Evolutionary conservation across 2,113 vertebrate species (phyloP).

Genomic region (Microcebus griseorufus): DNA sequence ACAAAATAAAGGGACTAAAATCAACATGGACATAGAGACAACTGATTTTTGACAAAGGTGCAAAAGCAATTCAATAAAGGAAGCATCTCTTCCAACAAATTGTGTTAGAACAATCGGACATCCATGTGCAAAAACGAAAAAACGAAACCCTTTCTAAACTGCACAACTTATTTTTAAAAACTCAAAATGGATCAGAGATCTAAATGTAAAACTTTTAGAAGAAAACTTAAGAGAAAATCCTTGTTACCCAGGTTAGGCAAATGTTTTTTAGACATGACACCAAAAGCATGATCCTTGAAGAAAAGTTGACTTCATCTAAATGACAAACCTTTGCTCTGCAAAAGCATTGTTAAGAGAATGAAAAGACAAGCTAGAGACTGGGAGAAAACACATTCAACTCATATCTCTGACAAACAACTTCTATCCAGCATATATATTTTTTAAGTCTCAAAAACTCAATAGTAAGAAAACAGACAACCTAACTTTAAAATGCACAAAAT

Average conservation of each 20-base stretch:
- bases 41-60: not conserved
- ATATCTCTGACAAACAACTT: not conserved
- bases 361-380: not conserved
- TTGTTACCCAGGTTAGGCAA: not conserved
- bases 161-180: not conserved
- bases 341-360: not conserved
- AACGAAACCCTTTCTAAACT: not conserved
- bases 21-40: not conserved
- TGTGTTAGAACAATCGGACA: not conserved
- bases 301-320: not conserved
- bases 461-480: not conserved
- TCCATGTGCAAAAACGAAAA: not conserved
- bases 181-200: not conserved
- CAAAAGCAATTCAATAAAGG: not conserved
- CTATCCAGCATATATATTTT: not conserved
- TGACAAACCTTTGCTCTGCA: not conserved
- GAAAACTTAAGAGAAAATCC: not conserved
- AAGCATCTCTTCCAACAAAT: not conserved
- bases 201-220: not conserved
- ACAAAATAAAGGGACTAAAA: not conserved
- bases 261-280: not conserved
- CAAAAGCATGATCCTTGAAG: not conserved
- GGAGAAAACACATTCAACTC: not conserved
- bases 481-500: constrained; percentile 16
- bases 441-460: not conserved